Percentiles rank a stretch among this genome's conserved stretches.
phyloP scores from a whole-genome alignment of 2,113 vertebrate species.

The Oriolus oriolus region DNA sequence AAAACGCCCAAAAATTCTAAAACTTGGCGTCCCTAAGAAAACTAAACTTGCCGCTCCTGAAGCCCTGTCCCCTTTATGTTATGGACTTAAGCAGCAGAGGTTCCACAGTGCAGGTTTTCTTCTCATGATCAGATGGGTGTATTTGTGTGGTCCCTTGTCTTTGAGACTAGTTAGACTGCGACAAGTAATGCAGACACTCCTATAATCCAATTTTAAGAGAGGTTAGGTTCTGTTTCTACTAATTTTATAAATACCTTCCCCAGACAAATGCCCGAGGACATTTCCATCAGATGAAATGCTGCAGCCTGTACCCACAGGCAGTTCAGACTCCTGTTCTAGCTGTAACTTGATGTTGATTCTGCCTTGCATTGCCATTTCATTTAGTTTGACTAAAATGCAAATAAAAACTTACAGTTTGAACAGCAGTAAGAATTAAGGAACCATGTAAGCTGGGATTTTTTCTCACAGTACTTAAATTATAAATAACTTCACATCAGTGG shows the following conservation, averaged over 20 bases:
- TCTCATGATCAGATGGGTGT: not conserved
- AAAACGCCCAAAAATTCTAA: not conserved
- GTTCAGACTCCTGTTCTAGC: not conserved
- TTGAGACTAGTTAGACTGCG: not conserved
- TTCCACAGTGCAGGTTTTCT: not conserved
- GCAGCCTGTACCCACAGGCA: not conserved
- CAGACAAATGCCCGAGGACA: not conserved
- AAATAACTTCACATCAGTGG: not conserved
- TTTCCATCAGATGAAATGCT: not conserved
- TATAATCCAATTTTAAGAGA: not conserved
- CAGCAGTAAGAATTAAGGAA: not conserved
- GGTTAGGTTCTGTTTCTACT: not conserved
- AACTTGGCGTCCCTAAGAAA: not conserved
- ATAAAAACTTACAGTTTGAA: not conserved
- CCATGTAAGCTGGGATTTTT: not conserved
- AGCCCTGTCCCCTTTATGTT: not conserved
- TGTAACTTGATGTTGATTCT: not conserved
- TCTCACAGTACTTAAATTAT: not conserved
- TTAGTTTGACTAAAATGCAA: not conserved
- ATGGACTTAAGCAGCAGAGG: not conserved
- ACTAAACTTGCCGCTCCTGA: not conserved
- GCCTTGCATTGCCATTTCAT: not conserved
- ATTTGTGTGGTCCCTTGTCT: not conserved
- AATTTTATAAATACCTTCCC: not conserved
- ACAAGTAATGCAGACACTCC: not conserved